Percentiles rank a stretch among this genome's conserved stretches.
These are phyloP conservation scores for Cordilura impudica DNA, from an alignment of 2,888 invertebrate species.

Conservation along the genomic window DNA sequence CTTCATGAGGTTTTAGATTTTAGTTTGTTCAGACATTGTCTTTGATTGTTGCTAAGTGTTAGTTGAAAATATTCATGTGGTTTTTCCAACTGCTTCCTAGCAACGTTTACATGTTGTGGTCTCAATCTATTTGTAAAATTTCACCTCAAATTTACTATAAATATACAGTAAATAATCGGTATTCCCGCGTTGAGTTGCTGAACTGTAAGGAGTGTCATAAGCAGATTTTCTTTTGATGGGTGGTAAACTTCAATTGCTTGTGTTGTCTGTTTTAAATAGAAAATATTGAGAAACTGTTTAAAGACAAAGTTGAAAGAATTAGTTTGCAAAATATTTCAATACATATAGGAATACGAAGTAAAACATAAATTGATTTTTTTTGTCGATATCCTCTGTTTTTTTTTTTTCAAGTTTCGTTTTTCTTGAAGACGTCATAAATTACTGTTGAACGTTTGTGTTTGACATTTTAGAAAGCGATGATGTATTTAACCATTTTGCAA, in stretches of 20 bases:
- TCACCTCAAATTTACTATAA: neutral
- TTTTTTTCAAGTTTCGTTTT: too few species aligned
- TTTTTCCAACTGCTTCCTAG: slow-evolving; percentile 3
- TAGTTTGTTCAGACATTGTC: slow-evolving; percentile 36
- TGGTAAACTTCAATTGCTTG: too few species aligned
- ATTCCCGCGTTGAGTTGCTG: neutral
- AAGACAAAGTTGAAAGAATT: too few species aligned
- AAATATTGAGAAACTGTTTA: too few species aligned
- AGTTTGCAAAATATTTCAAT: too few species aligned
- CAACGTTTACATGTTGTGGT: slow-evolving; percentile 54
- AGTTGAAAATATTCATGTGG: slow-evolving; percentile 49
- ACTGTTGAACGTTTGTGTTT: too few species aligned
- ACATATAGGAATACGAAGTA: too few species aligned
- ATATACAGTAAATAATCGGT: slow-evolving; percentile 24
- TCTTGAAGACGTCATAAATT: too few species aligned
- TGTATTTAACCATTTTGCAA: too few species aligned
- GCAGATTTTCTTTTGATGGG: neutral
- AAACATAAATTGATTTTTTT: too few species aligned
- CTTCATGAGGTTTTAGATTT: slow-evolving; percentile 30
- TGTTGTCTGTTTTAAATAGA: neutral
- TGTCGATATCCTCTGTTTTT: too few species aligned
- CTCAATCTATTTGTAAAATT: slow-evolving; percentile 36
- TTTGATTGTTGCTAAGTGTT: slow-evolving; percentile 42
- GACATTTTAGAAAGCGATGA: too few species aligned
- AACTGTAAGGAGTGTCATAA: slow-evolving; percentile 10